A percentile compares a stretch with the other conserved stretches of the same genome.
phyloP scores from a whole-genome alignment of 1,140 invertebrate species.

The Sitophilus oryzae region DNA sequence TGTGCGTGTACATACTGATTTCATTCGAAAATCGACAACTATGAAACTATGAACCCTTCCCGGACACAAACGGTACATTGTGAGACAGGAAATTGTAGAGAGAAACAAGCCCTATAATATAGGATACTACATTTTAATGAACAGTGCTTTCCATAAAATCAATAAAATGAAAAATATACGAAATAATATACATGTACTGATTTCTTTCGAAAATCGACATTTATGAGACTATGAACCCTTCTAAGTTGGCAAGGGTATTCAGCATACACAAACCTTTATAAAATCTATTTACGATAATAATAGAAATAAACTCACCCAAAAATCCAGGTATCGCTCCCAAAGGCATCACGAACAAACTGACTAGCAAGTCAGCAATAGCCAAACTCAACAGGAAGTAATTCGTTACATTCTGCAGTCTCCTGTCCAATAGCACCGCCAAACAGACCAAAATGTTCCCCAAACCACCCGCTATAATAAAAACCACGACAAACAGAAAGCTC shows the following conservation, averaged over 20 bases:
- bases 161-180: too few species aligned
- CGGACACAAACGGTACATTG: too few species aligned
- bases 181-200: too few species aligned
- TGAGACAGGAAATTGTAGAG: too few species aligned
- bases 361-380: slow-evolving; percentile 87
- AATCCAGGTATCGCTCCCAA: slow-evolving; percentile 80
- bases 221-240: too few species aligned
- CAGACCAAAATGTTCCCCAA: slow-evolving; percentile 90
- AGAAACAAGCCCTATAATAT: too few species aligned
- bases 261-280: background rate
- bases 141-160: too few species aligned
- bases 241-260: background rate
- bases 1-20: too few species aligned
- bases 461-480: slow-evolving; percentile 81
- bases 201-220: too few species aligned
- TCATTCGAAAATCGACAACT: too few species aligned
- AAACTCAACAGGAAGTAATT: slow-evolving; percentile 92
- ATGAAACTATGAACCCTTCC: too few species aligned
- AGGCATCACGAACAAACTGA: slow-evolving; percentile 87
- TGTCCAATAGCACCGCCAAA: slow-evolving; percentile 78
- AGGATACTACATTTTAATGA: too few species aligned
- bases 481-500: slow-evolving; percentile 69
- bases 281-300: background rate
- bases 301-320: slow-evolving; percentile 58
- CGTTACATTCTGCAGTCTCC: slow-evolving; percentile 83